Percentiles rank a stretch among this genome's conserved stretches.
Conservation (phyloP, 1,140 invertebrate species). For the Drosophila tristis region DNA sequence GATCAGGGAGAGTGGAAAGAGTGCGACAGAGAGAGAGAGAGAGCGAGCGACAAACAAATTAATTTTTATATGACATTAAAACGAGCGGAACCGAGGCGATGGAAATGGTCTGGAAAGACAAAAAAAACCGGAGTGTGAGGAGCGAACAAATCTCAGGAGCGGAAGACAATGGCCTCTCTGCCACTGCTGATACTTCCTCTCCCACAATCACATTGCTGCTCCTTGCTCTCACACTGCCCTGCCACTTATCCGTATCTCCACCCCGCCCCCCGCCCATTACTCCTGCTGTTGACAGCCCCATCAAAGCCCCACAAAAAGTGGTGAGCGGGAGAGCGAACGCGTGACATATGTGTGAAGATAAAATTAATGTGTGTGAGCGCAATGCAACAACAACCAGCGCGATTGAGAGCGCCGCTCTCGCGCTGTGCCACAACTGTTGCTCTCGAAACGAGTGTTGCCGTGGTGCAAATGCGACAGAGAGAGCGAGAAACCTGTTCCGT, state of each 20-base stretch:
- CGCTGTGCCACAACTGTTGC: constrained; percentile 62
- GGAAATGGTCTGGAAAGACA: constrained; percentile 33
- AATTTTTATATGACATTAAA: constrained; percentile 83
- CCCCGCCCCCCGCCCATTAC: constrained; percentile 5
- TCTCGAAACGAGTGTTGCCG: constrained; percentile 73
- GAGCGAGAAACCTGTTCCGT: constrained; percentile 45
- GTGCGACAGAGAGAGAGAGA: neutral
- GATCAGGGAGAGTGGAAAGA: neutral
- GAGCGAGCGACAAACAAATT: constrained; percentile 78
- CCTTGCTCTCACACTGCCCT: no score
- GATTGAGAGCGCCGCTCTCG: constrained; percentile 48
- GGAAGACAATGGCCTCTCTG: constrained; percentile 69
- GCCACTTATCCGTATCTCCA: neutral
- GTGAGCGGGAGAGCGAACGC: constrained; percentile 41
- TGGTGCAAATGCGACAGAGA: constrained; percentile 49
- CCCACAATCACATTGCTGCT: no score
- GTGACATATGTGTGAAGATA: constrained; percentile 79
- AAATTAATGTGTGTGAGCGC: constrained; percentile 69
- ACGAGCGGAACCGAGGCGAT: constrained; percentile 73
- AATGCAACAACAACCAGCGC: constrained; percentile 1
- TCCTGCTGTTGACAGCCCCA: constrained; percentile 44
- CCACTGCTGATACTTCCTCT: constrained; percentile 34
- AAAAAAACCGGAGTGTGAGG: constrained; percentile 8
- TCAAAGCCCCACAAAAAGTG: constrained; percentile 26
- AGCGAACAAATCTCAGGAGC: constrained; percentile 70